Conservation (phyloP, 2,888 invertebrate genomes). For the Euplagia quadripunctaria region DNA sequence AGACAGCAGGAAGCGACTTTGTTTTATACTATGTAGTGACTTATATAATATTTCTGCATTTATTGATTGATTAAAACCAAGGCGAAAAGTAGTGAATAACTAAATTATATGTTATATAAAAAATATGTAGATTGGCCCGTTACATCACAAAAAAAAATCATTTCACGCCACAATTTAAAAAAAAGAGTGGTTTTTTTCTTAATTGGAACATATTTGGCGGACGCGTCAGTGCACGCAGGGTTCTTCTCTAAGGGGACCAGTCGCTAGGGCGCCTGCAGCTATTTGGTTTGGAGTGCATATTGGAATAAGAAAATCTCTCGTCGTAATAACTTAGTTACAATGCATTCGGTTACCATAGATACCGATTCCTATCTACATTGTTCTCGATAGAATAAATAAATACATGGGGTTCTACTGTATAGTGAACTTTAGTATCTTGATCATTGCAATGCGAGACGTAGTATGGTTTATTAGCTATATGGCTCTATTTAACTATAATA, state of each 20-base stretch:
- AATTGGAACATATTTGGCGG: constrained; percentile 84
- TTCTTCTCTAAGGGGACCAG: constrained; percentile 68
- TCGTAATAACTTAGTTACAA: constrained; percentile 65
- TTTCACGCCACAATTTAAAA: constrained; percentile 64
- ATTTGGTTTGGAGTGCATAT: constrained; percentile 80
- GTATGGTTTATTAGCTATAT: background rate
- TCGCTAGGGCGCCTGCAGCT: constrained; percentile 70
- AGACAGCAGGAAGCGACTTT: too few relatives aligned
- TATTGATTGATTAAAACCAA: too few relatives aligned
- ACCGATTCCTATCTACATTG: constrained; percentile 27
- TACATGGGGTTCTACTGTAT: background rate
- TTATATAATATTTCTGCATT: too few relatives aligned
- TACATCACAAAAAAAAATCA: constrained; percentile 25
- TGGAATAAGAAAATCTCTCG: constrained; percentile 80
- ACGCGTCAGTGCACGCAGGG: constrained; percentile 61
- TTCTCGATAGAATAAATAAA: background rate
- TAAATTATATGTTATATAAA: too few relatives aligned
- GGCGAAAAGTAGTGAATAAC: too few relatives aligned
- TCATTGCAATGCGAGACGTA: background rate
- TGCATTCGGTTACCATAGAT: constrained; percentile 28
- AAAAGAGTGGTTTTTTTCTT: constrained; percentile 70
- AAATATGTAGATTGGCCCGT: too few relatives aligned
- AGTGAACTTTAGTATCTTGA: background rate
- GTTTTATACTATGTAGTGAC: too few relatives aligned
- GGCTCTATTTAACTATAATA: background rate